Base-by-base conservation (phyloP, 1,140 invertebrate genomes). In the Apis cerana region DNA sequence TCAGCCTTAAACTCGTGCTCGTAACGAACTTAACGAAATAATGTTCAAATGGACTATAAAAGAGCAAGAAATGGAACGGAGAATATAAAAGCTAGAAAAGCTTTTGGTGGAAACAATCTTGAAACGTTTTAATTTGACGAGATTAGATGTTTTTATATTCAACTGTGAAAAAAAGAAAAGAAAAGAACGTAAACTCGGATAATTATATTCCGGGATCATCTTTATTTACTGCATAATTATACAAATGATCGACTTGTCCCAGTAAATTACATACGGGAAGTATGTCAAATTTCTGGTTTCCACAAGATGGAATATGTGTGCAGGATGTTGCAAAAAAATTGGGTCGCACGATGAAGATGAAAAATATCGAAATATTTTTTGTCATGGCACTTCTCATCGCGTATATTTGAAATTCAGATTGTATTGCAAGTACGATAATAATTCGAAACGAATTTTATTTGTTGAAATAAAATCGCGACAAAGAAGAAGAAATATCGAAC, bases 1-100 rank as follows among this genome's bases (percentile, higher is more conserved):
- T 79, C 50, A 62, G 21, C 21, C 27, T 54, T 72, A 75, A 69
- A 70, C 27, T 64, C 79, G 68, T 74, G 52, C 52, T 50, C 58
- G 15, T 58, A 58, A 62, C 33, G 56, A 74, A 43, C n/a, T 13
- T 54, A 72, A 74, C 68, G 59, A 69, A 62, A 61, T 67, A 74
- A 62, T n/a, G 56, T 27, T 23, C 21, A 33, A 50, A 62, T 9
- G 50, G 54, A 76, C 48, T 23, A 54, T 2, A 12, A 11, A 12
- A 5, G 2, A 13, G 11, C 19, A 5, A 54, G 54, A 56, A 0
- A 15, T 13, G 15, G 0, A 17, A 19, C 54, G 4, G 54, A 56
- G 17, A 54, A 11, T 54, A n/a, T n/a, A n/a, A n/a, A n/a, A n/a
- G n/a, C n/a, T n/a, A n/a, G n/a, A n/a, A n/a, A n/a, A n/a, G n/a